Conservation (phyloP, 2,888 invertebrate genomes). For the Aleiodes testaceus region DNA sequence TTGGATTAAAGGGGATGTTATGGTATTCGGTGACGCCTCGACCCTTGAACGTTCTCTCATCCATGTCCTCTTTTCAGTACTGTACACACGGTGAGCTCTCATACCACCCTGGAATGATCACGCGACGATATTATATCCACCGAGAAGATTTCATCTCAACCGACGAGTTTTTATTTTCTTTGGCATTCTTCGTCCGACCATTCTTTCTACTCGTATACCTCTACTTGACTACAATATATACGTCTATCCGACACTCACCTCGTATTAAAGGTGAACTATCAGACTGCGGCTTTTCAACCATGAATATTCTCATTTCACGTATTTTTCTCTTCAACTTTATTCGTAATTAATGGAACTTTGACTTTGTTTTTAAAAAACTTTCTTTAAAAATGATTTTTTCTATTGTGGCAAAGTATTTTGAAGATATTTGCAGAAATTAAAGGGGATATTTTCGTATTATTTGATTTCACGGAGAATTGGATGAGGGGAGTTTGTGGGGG, state of each 20-base stretch:
- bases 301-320: not conserved
- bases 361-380: too few species aligned
- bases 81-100: constrained; percentile 3
- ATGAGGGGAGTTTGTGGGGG: not conserved
- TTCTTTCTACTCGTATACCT: not conserved
- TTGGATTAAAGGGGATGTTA: constrained; percentile 36
- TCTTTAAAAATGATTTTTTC: not conserved
- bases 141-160: not conserved
- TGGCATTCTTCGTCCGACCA: not conserved
- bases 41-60: constrained; percentile 11
- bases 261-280: constrained; percentile 37
- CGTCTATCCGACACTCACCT: constrained; percentile 31
- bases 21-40: constrained; percentile 17
- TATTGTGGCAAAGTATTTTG: not conserved
- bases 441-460: constrained; percentile 23
- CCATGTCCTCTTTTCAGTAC: constrained; percentile 2
- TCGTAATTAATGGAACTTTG: too few species aligned
- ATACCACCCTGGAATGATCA: constrained; percentile 10
- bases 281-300: constrained; percentile 7
- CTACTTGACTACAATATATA: constrained; percentile 7
- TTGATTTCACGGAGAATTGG: not conserved
- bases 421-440: constrained; percentile 18
- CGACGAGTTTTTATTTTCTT: constrained; percentile 2
- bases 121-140: constrained; percentile 31
- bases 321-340: too few species aligned